Conservation (phyloP, 2,888 invertebrate species). For the Protonemura montana region DNA sequence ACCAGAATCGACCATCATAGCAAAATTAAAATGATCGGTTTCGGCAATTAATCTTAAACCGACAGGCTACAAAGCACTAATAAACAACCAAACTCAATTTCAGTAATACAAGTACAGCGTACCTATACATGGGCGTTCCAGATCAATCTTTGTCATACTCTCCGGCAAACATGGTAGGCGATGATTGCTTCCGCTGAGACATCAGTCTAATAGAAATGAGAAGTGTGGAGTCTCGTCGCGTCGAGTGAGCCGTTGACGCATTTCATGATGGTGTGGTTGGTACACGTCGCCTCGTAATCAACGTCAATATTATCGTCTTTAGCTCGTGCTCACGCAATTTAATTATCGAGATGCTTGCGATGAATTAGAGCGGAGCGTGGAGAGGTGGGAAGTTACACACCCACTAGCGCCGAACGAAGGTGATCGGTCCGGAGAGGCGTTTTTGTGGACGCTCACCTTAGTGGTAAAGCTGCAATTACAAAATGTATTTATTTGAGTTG, state of each 20-base stretch:
- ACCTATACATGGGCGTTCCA: not conserved
- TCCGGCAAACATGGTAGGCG: slow-evolving; percentile 5
- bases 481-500: too few relatives aligned
- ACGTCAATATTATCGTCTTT: slow-evolving; percentile 41
- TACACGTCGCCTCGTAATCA: not conserved
- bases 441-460: too few relatives aligned
- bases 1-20: too few relatives aligned
- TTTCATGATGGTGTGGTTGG: not conserved
- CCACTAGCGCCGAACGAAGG: not conserved
- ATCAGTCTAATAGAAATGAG: not conserved
- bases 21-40: not conserved
- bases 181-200: not conserved
- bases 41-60: not conserved
- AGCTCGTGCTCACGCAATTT: slow-evolving; percentile 41
- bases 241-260: not conserved
- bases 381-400: not conserved
- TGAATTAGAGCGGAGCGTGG: slow-evolving; percentile 37
- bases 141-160: not conserved
- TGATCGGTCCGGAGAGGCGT: not conserved
- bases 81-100: not conserved
- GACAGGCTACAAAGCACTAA: not conserved
- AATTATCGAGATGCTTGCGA: slow-evolving; percentile 41
- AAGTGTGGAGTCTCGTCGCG: not conserved
- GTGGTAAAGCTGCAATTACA: too few relatives aligned
- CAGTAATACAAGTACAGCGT: not conserved